Evolutionary conservation across 2,888 invertebrate genomes (phyloP).

Genomic region (Pseudoips prasinana): DNA sequence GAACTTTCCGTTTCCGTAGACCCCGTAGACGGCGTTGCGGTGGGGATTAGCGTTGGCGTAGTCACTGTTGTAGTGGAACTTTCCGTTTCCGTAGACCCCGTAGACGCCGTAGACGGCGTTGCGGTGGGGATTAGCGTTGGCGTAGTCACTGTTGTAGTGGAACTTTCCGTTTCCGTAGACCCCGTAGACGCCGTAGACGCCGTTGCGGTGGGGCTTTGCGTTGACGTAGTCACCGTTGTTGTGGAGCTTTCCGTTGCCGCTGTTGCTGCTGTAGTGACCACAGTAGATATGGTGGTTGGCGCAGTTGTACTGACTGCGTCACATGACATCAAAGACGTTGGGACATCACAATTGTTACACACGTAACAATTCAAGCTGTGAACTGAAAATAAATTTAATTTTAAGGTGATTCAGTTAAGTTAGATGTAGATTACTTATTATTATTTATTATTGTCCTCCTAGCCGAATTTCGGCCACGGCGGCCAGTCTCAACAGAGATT

Average conservation of each 20-base stretch:
- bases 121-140: constrained; percentile 1
- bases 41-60: constrained; percentile 1
- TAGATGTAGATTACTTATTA: constrained; percentile 1
- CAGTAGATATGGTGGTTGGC: too few relatives aligned
- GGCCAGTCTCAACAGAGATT: too few relatives aligned
- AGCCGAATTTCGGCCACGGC: too few relatives aligned
- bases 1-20: too few relatives aligned
- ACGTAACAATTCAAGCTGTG: constrained; percentile 41
- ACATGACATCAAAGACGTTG: constrained; percentile 31
- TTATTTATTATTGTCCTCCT: too few relatives aligned
- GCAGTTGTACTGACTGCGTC: constrained; percentile 2
- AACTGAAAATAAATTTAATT: constrained; percentile 39
- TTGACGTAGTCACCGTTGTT: not conserved
- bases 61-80: not conserved
- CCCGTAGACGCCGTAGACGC: not conserved
- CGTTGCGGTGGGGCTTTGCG: not conserved
- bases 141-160: constrained; percentile 1
- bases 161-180: not conserved
- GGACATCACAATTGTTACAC: constrained; percentile 35
- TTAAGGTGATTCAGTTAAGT: too few relatives aligned
- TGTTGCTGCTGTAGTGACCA: not conserved
- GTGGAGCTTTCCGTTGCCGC: not conserved
- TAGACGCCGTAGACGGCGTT: too few relatives aligned
- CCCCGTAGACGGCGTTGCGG: not conserved
- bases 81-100: not conserved